Conservation (phyloP, 2,797 vertebrate genomes). For the Microctenopoma steveboyesi region DNA sequence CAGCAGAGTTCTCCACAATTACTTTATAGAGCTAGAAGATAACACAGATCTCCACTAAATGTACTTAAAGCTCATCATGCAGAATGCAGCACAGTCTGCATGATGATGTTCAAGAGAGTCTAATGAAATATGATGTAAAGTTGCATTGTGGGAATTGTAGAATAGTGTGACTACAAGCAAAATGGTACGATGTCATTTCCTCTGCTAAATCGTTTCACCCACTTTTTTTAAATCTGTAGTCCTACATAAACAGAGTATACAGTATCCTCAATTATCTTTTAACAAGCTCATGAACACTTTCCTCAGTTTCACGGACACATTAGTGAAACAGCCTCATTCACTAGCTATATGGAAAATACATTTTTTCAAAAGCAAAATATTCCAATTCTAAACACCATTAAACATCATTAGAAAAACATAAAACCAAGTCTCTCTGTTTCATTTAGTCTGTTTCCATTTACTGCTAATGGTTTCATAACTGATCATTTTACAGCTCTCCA, state of each 20-base stretch:
- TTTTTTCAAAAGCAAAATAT: constrained; percentile 28
- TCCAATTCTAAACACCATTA: constrained; percentile 21
- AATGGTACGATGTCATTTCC: not conserved
- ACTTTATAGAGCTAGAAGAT: too few species aligned
- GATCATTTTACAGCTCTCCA: constrained; percentile 26
- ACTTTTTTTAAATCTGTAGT: not conserved
- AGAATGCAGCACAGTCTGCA: too few species aligned
- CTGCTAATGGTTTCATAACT: constrained; percentile 38
- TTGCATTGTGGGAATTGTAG: not conserved
- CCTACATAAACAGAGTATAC: not conserved
- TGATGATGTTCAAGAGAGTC: not conserved
- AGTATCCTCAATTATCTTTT: not conserved
- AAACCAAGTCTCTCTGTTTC: constrained; percentile 24
- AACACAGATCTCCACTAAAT: too few species aligned
- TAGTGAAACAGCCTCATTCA: not conserved
- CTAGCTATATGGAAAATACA: constrained; percentile 4
- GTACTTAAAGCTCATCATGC: too few species aligned
- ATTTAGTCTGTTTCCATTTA: not conserved
- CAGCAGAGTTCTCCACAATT: too few species aligned
- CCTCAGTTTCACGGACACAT: not conserved
- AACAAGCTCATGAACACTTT: not conserved
- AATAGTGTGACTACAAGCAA: not conserved
- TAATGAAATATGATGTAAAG: not conserved
- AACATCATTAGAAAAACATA: constrained; percentile 11
- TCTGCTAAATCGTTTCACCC: not conserved